Evolutionary conservation across 2,797 vertebrate genomes (phyloP).

Genomic region (Chaetophractus vellerosus): DNA sequence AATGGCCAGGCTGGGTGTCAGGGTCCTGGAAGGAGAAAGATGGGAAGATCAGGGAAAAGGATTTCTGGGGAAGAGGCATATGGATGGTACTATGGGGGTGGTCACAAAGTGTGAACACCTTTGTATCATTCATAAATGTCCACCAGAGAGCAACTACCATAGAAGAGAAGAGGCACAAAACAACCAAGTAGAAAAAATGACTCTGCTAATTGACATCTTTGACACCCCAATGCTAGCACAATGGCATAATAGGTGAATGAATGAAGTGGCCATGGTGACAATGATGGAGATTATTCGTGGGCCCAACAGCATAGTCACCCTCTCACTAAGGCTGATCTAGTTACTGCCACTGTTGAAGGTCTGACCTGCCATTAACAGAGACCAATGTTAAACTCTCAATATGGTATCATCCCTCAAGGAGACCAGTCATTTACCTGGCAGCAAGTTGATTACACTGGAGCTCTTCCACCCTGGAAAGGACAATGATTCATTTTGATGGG

Average conservation of each 20-base stretch:
- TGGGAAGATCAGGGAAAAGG: conserved; percentile 19
- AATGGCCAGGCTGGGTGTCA: neutral
- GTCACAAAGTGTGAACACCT: neutral
- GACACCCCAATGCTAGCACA: neutral
- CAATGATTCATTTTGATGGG: conserved; percentile 2
- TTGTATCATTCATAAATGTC: conserved; percentile 7
- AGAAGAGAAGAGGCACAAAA: neutral
- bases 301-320: neutral
- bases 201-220: neutral
- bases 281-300: neutral
- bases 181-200: neutral
- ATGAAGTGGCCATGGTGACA: neutral
- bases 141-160: neutral
- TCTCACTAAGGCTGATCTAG: neutral
- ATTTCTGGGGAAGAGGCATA: neutral
- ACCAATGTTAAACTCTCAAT: neutral
- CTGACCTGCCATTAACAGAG: neutral
- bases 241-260: neutral
- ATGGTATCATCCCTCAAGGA: neutral
- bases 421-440: neutral
- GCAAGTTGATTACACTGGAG: neutral
- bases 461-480: conserved; percentile 11
- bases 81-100: neutral
- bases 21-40: conserved; percentile 35
- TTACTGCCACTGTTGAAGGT: neutral